A percentile compares a stretch with the other conserved stretches of the same genome.
These are phyloP conservation scores for Chloroceryle inda DNA, from an alignment of 2,797 vertebrate genomes.

Conservation along the genomic window DNA sequence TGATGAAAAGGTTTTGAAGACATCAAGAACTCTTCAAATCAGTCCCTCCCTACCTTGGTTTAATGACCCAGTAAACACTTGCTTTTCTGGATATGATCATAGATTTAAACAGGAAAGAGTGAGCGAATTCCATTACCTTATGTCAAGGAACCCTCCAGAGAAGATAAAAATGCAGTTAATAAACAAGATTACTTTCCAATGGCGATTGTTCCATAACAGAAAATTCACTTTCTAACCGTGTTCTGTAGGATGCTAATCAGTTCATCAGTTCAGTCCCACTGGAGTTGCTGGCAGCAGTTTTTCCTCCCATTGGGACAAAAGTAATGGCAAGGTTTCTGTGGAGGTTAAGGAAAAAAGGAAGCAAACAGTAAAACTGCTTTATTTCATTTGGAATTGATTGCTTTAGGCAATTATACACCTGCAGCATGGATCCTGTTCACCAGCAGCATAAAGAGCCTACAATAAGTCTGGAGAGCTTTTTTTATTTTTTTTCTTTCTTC, in stretches of 20 bases:
- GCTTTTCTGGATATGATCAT: constrained; percentile 32
- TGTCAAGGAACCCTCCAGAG: constrained; percentile 51
- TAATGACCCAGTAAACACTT: constrained; percentile 48
- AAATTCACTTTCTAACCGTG: constrained; percentile 55
- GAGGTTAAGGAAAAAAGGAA: background rate
- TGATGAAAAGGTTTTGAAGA: constrained; percentile 9
- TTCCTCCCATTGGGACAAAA: background rate
- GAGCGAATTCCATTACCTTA: constrained; percentile 37
- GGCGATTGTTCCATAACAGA: constrained; percentile 37
- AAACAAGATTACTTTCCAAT: constrained; percentile 55
- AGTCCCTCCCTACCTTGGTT: background rate
- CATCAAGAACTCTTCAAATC: background rate
- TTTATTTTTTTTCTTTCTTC: background rate
- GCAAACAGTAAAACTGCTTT: background rate
- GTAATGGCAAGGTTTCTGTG: background rate
- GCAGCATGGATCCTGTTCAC: background rate
- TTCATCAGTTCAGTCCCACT: constrained; percentile 20
- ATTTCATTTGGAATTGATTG: background rate
- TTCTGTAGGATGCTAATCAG: constrained; percentile 37
- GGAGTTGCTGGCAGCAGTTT: constrained; percentile 27
- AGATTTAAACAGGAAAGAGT: constrained; percentile 46
- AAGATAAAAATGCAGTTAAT: constrained; percentile 51
- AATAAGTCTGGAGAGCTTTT: background rate
- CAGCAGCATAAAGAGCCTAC: background rate
- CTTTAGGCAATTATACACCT: background rate